phyloP scores from a whole-genome alignment of 2,888 invertebrate species.

The Elmis aenea region DNA sequence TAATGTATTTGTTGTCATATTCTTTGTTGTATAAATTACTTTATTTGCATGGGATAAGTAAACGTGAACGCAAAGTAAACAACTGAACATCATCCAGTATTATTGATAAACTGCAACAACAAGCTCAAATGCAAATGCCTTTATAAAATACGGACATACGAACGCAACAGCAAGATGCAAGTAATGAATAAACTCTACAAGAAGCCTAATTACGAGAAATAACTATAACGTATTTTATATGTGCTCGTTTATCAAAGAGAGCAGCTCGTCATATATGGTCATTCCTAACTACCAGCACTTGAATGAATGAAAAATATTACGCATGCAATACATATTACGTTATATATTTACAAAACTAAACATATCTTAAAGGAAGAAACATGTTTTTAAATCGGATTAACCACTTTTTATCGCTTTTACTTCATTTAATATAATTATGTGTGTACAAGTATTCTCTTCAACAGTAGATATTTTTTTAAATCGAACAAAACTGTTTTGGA shows the following conservation, averaged over 20 bases:
- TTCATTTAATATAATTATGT: too few species aligned
- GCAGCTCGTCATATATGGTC: conserved; percentile 33
- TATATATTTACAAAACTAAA: conserved; percentile 10
- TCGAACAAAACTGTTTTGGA: too few species aligned
- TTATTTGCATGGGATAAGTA: too few species aligned
- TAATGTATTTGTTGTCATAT: too few species aligned
- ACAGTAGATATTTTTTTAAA: too few species aligned
- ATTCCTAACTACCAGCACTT: conserved; percentile 31
- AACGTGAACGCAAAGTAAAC: conserved; percentile 10
- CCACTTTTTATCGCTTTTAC: too few species aligned
- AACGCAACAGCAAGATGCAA: conserved; percentile 31
- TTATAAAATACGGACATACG: conserved; percentile 31
- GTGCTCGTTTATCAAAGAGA: conserved; percentile 32
- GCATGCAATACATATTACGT: conserved; percentile 7
- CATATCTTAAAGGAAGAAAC: conserved; percentile 12
- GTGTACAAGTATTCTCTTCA: too few species aligned
- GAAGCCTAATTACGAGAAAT: conserved; percentile 34
- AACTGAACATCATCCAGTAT: conserved; percentile 8
- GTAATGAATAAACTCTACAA: conserved; percentile 33
- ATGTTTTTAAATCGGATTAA: too few species aligned
- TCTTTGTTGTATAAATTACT: too few species aligned
- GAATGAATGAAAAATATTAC: conserved; percentile 29
- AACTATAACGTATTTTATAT: conserved; percentile 33
- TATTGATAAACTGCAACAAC: conserved; percentile 27
- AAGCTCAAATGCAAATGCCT: conserved; percentile 29